Evolutionary conservation across 2,888 invertebrate species (phyloP).

Genomic region (Cetonia aurata): DNA sequence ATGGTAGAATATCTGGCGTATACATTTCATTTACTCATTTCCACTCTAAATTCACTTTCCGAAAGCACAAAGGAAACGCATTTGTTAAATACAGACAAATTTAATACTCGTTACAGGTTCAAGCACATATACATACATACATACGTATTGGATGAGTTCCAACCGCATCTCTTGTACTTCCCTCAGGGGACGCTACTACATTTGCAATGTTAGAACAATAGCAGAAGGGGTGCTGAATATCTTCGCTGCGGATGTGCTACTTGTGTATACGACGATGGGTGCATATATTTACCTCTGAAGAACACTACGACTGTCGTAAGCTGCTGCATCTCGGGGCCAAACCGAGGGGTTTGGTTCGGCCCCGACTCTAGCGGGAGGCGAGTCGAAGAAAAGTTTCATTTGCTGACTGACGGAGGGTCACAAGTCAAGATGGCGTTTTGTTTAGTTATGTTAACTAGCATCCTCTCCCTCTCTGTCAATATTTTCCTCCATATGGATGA

Average conservation of each 20-base stretch:
- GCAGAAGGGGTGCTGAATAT: constrained; percentile 27
- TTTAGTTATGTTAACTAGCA: constrained; percentile 60
- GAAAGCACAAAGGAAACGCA: constrained; percentile 9
- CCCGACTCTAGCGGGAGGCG: constrained; percentile 50
- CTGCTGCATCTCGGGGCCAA: constrained; percentile 19
- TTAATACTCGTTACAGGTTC: constrained; percentile 24
- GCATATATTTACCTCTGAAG: constrained; percentile 36
- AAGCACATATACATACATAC: neutral
- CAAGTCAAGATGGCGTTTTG: constrained; percentile 59
- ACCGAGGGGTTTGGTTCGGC: constrained; percentile 17
- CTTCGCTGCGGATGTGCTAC: constrained; percentile 29
- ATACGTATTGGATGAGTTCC: neutral
- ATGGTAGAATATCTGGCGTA: no score
- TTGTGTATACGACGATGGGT: constrained; percentile 25
- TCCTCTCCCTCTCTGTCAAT: constrained; percentile 57
- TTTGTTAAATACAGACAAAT: constrained; percentile 40
- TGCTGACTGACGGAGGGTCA: constrained; percentile 46
- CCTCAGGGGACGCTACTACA: neutral
- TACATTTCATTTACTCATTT: constrained; percentile 21
- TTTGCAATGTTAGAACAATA: constrained; percentile 36
- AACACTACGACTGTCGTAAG: neutral
- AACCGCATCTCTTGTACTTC: constrained; percentile 1
- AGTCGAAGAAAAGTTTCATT: constrained; percentile 56
- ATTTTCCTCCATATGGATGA: constrained; percentile 57
- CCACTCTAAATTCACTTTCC: constrained; percentile 18